A percentile compares a stretch with the other conserved stretches of the same genome.
Evolutionary conservation across 2,888 invertebrate genomes (phyloP).

Genomic region (Lucinisca nassula): DNA sequence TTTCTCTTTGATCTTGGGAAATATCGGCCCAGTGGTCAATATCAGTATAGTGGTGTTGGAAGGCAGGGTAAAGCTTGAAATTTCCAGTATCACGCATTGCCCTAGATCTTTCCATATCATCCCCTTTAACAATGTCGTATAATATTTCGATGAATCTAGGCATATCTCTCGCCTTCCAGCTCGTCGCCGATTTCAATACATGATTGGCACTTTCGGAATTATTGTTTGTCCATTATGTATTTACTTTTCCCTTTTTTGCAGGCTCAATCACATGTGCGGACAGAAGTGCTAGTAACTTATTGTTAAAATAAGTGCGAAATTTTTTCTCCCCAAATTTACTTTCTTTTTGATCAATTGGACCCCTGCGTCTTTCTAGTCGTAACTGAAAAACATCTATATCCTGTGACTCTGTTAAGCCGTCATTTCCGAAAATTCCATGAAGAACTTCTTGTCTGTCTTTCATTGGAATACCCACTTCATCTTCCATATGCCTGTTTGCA

Average conservation of each 20-base stretch:
- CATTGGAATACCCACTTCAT: neutral
- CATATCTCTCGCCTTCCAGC: constrained; percentile 24
- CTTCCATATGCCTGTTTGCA: neutral
- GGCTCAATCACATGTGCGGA: constrained; percentile 23
- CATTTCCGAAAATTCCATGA: neutral
- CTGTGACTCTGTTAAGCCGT: neutral
- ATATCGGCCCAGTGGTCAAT: constrained; percentile 21
- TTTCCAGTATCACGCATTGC: constrained; percentile 25
- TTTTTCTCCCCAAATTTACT: neutral
- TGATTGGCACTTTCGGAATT: constrained; percentile 51
- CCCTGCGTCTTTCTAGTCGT: neutral
- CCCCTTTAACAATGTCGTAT: neutral
- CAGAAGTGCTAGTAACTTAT: constrained; percentile 9
- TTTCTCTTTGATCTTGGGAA: constrained; percentile 25
- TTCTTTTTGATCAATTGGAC: neutral
- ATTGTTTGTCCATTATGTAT: constrained; percentile 17
- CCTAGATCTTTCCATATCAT: constrained; percentile 14
- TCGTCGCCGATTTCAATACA: constrained; percentile 27
- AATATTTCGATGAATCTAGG: constrained; percentile 24
- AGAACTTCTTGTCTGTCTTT: neutral
- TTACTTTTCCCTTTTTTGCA: neutral
- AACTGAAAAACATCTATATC: neutral
- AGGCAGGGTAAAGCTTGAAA: neutral
- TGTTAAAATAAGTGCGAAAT: constrained; percentile 12
- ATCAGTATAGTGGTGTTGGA: constrained; percentile 7